Percentiles rank a stretch among this genome's conserved stretches.
phyloP scores from a whole-genome alignment of 2,888 invertebrate genomes.

The Emesis castigata region DNA sequence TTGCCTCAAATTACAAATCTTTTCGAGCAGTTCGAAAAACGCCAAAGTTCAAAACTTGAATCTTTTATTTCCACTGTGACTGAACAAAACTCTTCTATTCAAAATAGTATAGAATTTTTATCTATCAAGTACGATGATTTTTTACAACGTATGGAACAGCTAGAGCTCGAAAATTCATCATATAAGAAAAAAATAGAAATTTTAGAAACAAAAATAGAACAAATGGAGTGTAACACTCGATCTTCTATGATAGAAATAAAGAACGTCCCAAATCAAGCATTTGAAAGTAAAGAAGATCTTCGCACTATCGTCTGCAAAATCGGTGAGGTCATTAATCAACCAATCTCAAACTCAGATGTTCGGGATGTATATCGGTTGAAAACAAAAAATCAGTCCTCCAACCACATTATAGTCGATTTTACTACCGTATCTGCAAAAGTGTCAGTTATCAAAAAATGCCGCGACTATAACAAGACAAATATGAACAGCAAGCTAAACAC shows the following conservation, averaged over 20 bases:
- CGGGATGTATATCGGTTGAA: background rate
- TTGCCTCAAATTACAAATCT: background rate
- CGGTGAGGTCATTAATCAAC: background rate
- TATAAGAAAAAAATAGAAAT: background rate
- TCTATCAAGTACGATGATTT: background rate
- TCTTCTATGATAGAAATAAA: background rate
- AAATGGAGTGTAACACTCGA: background rate
- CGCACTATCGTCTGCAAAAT: background rate
- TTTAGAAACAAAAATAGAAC: background rate
- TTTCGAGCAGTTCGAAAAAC: background rate
- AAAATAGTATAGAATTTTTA: background rate
- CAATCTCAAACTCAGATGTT: background rate
- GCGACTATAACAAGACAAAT: background rate
- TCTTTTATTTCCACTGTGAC: background rate
- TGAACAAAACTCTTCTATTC: background rate
- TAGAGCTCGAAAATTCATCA: background rate
- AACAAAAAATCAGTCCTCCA: background rate
- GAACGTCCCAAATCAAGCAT: background rate
- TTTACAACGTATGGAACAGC: background rate
- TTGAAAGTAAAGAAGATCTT: background rate
- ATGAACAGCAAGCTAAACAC: background rate
- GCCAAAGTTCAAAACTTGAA: background rate
- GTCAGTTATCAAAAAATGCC: background rate
- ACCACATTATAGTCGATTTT: background rate
- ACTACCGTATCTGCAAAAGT: background rate